A percentile compares a stretch with the other conserved stretches of the same genome.
These are phyloP conservation scores for Prunella himalayana DNA, from an alignment of 2,113 vertebrate genomes.

Conservation along the genomic window DNA sequence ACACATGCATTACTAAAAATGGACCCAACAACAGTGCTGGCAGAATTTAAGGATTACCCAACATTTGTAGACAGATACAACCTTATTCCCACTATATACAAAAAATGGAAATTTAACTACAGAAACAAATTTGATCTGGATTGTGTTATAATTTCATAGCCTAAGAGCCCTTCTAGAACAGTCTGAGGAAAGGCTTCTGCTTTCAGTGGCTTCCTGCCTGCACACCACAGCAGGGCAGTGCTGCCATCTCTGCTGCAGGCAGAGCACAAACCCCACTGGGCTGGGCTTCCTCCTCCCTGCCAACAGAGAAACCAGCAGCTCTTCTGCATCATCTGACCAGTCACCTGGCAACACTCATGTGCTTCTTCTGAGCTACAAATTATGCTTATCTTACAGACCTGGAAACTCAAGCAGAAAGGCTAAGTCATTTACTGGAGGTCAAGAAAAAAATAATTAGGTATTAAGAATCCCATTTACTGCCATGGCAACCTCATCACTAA, in stretches of 20 bases:
- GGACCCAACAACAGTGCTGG: neutral
- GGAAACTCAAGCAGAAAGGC: neutral
- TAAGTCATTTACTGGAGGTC: neutral
- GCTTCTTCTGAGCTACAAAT: neutral
- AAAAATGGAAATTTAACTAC: neutral
- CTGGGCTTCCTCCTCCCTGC: neutral
- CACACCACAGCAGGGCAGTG: neutral
- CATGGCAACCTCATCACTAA: neutral
- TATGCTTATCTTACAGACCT: neutral
- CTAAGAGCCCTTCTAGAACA: neutral
- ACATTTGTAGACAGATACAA: neutral
- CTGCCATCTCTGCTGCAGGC: neutral
- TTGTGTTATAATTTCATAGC: neutral
- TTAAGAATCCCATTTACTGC: neutral
- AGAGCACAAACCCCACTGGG: neutral
- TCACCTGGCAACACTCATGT: neutral
- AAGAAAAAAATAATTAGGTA: neutral
- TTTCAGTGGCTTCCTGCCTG: rapidly evolving
- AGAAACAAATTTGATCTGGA: neutral
- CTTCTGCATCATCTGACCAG: neutral
- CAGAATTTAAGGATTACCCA: neutral
- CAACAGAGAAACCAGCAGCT: neutral
- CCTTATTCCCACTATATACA: neutral
- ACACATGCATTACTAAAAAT: neutral
- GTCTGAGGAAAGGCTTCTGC: neutral